Percentiles rank a stretch among this genome's conserved stretches.
Evolutionary conservation across 2,797 vertebrate genomes (phyloP).

Genomic region (Enteromius paludinosus): DNA sequence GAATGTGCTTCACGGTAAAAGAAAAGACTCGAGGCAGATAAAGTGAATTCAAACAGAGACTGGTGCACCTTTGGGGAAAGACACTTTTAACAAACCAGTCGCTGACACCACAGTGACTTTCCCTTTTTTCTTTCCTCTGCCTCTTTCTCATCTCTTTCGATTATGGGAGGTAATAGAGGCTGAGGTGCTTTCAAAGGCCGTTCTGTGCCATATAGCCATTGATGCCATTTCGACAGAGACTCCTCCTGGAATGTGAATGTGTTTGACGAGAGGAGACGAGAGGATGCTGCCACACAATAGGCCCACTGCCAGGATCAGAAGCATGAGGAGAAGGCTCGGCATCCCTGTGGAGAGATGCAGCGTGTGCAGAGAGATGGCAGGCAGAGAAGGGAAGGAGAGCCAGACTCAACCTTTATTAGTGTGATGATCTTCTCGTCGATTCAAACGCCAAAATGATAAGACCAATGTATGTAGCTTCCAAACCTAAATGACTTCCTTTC

Average conservation of each 20-base stretch:
- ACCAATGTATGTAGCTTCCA: conserved; percentile 20
- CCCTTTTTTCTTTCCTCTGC: neutral
- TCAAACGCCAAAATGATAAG: neutral
- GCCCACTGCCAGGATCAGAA: conserved; percentile 39
- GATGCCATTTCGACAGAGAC: conserved; percentile 50
- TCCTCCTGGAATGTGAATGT: conserved; percentile 47
- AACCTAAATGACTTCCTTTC: neutral
- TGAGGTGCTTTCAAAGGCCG: conserved; percentile 38
- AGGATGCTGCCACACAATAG: conserved; percentile 38
- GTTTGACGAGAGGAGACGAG: conserved; percentile 49
- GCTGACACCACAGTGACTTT: conserved; percentile 47
- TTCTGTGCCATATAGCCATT: conserved; percentile 34
- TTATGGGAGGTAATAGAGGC: conserved; percentile 43
- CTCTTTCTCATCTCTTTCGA: conserved; percentile 35
- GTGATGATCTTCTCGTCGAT: conserved; percentile 47
- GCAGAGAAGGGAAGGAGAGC: conserved; percentile 35
- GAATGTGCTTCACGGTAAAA: conserved; percentile 9
- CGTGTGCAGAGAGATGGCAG: conserved; percentile 41
- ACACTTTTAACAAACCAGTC: conserved; percentile 46
- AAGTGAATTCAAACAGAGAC: conserved; percentile 58
- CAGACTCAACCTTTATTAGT: conserved; percentile 51
- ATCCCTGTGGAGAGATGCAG: conserved; percentile 24
- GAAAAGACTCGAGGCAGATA: conserved; percentile 50
- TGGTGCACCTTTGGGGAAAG: conserved; percentile 49
- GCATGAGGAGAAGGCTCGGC: conserved; percentile 20